A percentile compares a stretch with the other conserved stretches of the same genome.
phyloP scores from a whole-genome alignment of 2,113 vertebrate genomes.

The Excalfactoria chinensis region DNA sequence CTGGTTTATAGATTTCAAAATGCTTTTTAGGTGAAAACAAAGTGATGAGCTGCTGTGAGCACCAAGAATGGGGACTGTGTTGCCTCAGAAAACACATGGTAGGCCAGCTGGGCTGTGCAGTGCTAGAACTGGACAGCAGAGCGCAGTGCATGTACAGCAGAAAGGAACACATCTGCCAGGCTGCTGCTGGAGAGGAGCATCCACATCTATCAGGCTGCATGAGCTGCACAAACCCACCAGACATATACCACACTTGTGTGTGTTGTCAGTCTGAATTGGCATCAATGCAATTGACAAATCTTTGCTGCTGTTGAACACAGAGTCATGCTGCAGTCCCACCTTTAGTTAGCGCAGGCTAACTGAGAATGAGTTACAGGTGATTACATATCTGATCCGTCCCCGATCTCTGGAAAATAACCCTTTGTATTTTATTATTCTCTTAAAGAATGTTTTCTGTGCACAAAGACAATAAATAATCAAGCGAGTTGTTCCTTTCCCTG shows the following conservation, averaged over 20 bases:
- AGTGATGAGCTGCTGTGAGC: background rate
- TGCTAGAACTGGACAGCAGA: conserved; percentile 23
- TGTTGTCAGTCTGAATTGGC: accelerated
- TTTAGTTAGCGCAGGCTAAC: background rate
- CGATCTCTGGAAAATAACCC: background rate
- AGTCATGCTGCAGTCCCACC: background rate
- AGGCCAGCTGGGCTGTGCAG: background rate
- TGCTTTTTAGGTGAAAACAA: background rate
- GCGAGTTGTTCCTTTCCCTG: background rate
- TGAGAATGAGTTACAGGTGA: background rate
- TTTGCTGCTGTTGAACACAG: background rate
- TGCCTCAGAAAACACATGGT: background rate
- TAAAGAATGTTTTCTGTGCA: background rate
- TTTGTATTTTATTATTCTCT: background rate
- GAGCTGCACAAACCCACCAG: background rate
- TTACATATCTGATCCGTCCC: background rate
- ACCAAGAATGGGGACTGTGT: background rate
- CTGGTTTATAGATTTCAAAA: background rate
- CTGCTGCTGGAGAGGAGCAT: background rate
- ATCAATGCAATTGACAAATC: accelerated
- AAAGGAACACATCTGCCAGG: background rate
- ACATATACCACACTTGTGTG: accelerated
- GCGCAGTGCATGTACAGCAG: conserved; percentile 45
- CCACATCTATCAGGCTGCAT: accelerated
- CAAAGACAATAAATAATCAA: background rate